Base-by-base conservation (phyloP, 2,797 vertebrate species). In the Mormyrus proboscirostris region DNA sequence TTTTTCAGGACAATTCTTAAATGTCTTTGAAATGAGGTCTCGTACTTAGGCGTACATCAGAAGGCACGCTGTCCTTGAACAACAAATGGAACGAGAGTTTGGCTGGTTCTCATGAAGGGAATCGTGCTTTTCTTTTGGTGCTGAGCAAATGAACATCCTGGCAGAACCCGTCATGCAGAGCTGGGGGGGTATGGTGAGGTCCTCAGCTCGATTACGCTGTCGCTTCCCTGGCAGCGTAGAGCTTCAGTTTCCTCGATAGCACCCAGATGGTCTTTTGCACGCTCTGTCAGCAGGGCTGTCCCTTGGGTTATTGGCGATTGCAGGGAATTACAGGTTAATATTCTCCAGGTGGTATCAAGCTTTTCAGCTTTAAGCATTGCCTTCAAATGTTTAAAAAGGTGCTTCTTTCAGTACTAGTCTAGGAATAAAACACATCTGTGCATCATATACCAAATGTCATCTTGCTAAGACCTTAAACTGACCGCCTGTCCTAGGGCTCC, bases 301-400 rank as follows among this genome's bases (percentile, higher is more conserved):
- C 22, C 49, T 51, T 87, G 53, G 12, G 29, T 41, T 55, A 38
- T 19, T 38, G 2, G n/a, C 50, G 87, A 90, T 88, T 92, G 90
- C 89, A 88, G 88, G 91, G 90, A 92, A 90, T 84, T 8, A 25
- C 29, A 55, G 50, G 50, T n/a, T 22, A 73, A 53, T 25, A 88
- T 90, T 62, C 92, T 92, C 59, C 90, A 83, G 91, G 89, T 91
- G 90, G 89, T 91, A 90, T 91, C 91, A 33, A 88, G 91, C 85
- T 87, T 87, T 53, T 59, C 19, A 33, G 14, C 55, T 89, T 44
- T 79, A 29, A 79, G 90, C 76, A 88, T 88, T 93, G 88, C 49
- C 90, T 89, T 89, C 87, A 89, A 59, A 87, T 59, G 22, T 87
- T 53, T 53, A 69, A 92, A 92, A 93, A 89, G 94, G 94, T 96